Evolutionary conservation across 1,140 invertebrate species (phyloP), one percentile per base, ranked within the genome.

Genomic region (Aphelinus atriplicis): DNA sequence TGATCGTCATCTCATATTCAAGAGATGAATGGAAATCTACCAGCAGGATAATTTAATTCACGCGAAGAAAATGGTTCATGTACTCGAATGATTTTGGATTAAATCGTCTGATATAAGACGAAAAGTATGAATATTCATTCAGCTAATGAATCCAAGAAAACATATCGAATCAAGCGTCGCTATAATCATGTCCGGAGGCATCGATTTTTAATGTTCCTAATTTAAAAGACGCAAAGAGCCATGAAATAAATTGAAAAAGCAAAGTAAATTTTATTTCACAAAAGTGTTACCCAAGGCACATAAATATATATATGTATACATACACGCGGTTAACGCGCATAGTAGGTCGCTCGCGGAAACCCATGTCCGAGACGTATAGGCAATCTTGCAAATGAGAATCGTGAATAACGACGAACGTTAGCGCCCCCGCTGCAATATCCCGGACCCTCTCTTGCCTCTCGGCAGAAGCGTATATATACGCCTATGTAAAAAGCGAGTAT

Each of bases 321-420:
- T 73, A 79, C 77, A 78, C 63, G 69, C 63, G 75, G 63, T 67
- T 67, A 78, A 81, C 77, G 78, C 71, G 74, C 79, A 82, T 80
- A 79, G 80, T 80, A 84, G 81, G 79, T 86, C 81, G 81, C 79
- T 82, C 80, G 80, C 84, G 83, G 83, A 85, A 83, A 76, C 63
- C 84, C 83, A 82, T 83, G 82, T 81, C 80, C 82, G 82, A 87
- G 85, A 87, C 83, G 81, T 87, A 87, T 86, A 86, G 85, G 85
- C 85, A 87, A 87, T 87, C 84, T 87, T 86, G 85, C 82, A 86
- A 86, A 86, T 86, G 85, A 87, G 85, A 87, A 86, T 85, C 85
- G 85, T 85, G 85, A 86, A 81, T 87, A 86, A 86, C 84, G 84
- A 81, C 75, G 79, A 79, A 81, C 85, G 85, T 87, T 87, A 87